Percentiles rank a stretch among this genome's conserved stretches.
phyloP scores from a whole-genome alignment of 2,113 vertebrate species.

The Emydura subglobosa region DNA sequence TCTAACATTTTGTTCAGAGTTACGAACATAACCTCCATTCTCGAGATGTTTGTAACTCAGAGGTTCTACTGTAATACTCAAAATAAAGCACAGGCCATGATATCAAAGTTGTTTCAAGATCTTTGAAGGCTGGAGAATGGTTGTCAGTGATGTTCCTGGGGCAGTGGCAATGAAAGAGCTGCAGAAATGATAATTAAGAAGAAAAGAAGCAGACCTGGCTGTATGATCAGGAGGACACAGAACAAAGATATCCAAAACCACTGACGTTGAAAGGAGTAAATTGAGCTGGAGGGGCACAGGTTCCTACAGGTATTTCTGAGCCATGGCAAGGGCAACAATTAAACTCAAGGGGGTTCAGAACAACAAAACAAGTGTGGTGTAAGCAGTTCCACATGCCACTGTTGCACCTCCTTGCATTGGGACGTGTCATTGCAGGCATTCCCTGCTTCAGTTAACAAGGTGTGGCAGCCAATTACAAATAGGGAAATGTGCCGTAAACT shows the following conservation, averaged over 20 bases:
- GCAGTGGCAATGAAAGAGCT: background rate
- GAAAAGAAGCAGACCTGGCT: background rate
- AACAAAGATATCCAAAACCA: fast-evolving
- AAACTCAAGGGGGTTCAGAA: background rate
- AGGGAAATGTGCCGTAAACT: background rate
- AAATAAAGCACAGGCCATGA: background rate
- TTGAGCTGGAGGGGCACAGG: background rate
- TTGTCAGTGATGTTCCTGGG: background rate
- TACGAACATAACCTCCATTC: no score
- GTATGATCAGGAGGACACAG: background rate
- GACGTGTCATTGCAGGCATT: background rate
- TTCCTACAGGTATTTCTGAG: background rate
- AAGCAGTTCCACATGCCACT: background rate
- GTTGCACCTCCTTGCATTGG: background rate
- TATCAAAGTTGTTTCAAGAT: background rate
- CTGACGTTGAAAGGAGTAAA: background rate
- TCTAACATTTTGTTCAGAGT: no score
- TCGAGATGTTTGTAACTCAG: no score
- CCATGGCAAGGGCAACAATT: background rate
- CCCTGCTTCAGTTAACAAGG: background rate
- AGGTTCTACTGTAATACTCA: background rate
- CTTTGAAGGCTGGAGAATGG: background rate
- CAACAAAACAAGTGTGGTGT: background rate
- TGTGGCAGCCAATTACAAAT: background rate
- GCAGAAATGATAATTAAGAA: background rate